A percentile compares a stretch with the other conserved stretches of the same genome.
Evolutionary conservation across 2,888 invertebrate species (phyloP).

Genomic region (Cheiracanthium punctorium): DNA sequence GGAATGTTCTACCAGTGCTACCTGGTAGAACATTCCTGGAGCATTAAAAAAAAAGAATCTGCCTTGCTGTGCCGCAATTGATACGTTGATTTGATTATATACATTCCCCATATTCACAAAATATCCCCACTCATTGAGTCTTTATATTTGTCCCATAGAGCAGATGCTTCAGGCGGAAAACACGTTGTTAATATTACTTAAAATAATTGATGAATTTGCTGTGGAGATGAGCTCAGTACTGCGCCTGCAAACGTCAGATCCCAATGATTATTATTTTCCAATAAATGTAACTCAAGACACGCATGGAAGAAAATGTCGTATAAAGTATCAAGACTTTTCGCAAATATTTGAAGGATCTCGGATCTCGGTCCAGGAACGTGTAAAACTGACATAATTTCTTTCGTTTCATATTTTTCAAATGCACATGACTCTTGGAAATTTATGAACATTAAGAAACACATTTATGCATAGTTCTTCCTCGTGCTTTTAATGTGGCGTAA

Average conservation of each 20-base stretch:
- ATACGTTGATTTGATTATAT: not conserved
- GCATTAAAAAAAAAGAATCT: constrained; percentile 72
- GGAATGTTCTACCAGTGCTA: not conserved
- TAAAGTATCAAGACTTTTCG: not conserved
- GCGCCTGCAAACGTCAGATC: not conserved
- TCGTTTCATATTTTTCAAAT: too few relatives aligned
- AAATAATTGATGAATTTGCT: not conserved
- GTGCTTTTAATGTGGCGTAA: too few relatives aligned
- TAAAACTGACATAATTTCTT: too few relatives aligned
- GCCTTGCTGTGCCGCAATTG: constrained; percentile 21
- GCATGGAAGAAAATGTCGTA: not conserved
- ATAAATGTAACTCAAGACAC: not conserved
- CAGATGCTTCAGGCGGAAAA: not conserved
- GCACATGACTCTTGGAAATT: too few relatives aligned
- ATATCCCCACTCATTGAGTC: not conserved
- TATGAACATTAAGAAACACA: too few relatives aligned
- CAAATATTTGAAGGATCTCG: too few relatives aligned
- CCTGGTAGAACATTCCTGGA: too few relatives aligned
- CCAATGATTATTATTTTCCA: not conserved
- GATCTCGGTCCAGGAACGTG: too few relatives aligned
- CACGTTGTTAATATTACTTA: not conserved
- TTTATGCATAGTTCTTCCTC: too few relatives aligned
- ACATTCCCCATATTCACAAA: not conserved
- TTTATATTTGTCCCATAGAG: not conserved
- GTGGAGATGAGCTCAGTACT: not conserved